Percentiles rank a stretch among this genome's conserved stretches.
phyloP scores from a whole-genome alignment of 2,113 vertebrate genomes.

The Neodontobutis hainanensis region DNA sequence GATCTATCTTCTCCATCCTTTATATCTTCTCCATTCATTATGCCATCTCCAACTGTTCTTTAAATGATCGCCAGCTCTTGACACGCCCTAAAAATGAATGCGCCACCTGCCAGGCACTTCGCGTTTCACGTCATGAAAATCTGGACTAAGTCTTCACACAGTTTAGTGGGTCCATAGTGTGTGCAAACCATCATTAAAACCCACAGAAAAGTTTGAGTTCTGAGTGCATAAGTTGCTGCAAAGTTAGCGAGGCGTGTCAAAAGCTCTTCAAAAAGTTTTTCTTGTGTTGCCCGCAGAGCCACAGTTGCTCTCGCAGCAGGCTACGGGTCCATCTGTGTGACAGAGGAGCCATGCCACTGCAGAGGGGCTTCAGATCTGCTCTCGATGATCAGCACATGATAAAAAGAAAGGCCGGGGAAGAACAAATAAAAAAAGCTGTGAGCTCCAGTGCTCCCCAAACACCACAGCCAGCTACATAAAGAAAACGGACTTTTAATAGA shows the following conservation, averaged over 20 bases:
- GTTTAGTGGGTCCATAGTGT: conserved; percentile 32
- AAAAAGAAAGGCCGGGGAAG: conserved; percentile 5
- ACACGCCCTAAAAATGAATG: background rate
- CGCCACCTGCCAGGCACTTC: too few species aligned
- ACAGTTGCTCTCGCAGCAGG: conserved; percentile 16
- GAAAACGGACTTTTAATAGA: conserved; percentile 50
- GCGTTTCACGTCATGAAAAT: too few species aligned
- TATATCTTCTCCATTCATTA: too few species aligned
- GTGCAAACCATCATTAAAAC: conserved; percentile 5
- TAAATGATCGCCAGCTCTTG: too few species aligned
- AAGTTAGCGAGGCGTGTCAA: conserved; percentile 7
- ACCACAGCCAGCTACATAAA: conserved; percentile 22
- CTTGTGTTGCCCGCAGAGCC: conserved; percentile 17
- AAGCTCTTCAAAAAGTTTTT: conserved; percentile 46
- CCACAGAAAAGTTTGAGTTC: background rate
- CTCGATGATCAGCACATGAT: conserved; percentile 17
- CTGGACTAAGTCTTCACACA: too few species aligned
- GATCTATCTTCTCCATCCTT: too few species aligned
- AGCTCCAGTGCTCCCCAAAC: conserved; percentile 4
- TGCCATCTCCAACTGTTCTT: too few species aligned
- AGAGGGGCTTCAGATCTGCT: conserved; percentile 42
- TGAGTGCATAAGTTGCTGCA: background rate
- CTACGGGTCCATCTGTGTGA: background rate
- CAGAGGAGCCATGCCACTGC: background rate
- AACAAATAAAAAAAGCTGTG: conserved; percentile 1